Conservation (phyloP, 2,797 vertebrate species). For the Darevskia mixta region DNA sequence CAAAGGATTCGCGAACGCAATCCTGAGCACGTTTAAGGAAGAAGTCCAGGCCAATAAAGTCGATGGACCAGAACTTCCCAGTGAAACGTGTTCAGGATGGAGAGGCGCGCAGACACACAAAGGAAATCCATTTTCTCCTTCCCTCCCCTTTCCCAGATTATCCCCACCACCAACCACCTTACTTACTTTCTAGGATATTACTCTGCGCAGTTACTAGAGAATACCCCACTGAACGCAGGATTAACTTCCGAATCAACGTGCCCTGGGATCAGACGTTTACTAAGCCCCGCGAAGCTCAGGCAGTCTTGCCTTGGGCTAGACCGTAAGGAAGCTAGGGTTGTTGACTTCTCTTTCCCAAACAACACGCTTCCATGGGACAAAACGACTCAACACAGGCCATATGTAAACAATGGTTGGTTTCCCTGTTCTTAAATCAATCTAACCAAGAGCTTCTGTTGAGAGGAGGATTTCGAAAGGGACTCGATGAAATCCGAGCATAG, state of each 20-base stretch:
- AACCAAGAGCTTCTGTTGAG: not conserved
- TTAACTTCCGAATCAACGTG: not conserved
- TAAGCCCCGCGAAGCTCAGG: not conserved
- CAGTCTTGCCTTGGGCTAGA: not conserved
- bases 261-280: not conserved
- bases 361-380: conserved; percentile 52
- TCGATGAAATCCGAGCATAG: conserved; percentile 30
- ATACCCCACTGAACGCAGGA: not conserved
- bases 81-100: not conserved
- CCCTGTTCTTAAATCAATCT: conserved; percentile 29
- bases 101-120: conserved; percentile 55
- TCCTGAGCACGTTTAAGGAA: not conserved
- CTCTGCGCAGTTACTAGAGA: not conserved
- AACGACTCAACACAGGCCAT: conserved; percentile 48
- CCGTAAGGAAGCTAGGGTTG: conserved; percentile 50
- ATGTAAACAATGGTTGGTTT: conserved; percentile 47
- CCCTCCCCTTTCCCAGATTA: not conserved
- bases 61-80: not conserved
- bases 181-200: not conserved
- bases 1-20: not conserved
- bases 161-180: not conserved
- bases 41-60: not conserved
- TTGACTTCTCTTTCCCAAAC: conserved; percentile 46
- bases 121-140: conserved; percentile 33
- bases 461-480: conserved; percentile 4